These are phyloP conservation scores for Alosa alosa DNA, from an alignment of 2,113 vertebrate genomes.

Conservation along the genomic window DNA sequence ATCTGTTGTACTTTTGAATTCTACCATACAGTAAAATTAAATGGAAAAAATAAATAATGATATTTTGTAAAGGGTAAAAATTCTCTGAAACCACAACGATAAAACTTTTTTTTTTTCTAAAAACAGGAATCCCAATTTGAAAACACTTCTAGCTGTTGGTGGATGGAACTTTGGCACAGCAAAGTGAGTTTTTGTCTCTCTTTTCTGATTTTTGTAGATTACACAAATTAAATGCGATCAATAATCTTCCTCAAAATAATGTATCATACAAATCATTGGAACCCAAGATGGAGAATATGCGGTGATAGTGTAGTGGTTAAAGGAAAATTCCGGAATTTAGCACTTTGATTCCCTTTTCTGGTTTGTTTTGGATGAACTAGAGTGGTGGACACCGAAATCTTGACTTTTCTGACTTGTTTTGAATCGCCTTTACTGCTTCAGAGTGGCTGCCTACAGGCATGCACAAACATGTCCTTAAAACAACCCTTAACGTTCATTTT, in stretches of 20 bases:
- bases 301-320: too few relatives aligned
- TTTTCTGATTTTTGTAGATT: background rate
- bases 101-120: background rate
- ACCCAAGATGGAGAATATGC: too few relatives aligned
- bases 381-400: too few relatives aligned
- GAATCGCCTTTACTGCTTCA: too few relatives aligned
- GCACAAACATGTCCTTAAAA: too few relatives aligned
- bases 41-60: background rate
- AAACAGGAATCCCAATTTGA: slow-evolving; percentile 69
- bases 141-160: slow-evolving; percentile 73
- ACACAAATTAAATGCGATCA: background rate
- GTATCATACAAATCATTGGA: background rate
- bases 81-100: background rate
- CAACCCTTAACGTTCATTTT: too few relatives aligned
- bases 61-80: background rate
- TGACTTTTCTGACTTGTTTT: too few relatives aligned
- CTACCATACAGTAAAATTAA: background rate
- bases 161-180: slow-evolving; percentile 71
- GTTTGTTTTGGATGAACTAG: too few relatives aligned
- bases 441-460: too few relatives aligned
- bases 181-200: slow-evolving; percentile 57
- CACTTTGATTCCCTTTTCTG: too few relatives aligned
- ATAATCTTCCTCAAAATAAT: background rate
- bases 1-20: too few relatives aligned
- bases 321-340: too few relatives aligned